These are phyloP conservation scores for Heteromormyrus szaboi DNA, from an alignment of 2,797 vertebrate species.

Conservation along the genomic window DNA sequence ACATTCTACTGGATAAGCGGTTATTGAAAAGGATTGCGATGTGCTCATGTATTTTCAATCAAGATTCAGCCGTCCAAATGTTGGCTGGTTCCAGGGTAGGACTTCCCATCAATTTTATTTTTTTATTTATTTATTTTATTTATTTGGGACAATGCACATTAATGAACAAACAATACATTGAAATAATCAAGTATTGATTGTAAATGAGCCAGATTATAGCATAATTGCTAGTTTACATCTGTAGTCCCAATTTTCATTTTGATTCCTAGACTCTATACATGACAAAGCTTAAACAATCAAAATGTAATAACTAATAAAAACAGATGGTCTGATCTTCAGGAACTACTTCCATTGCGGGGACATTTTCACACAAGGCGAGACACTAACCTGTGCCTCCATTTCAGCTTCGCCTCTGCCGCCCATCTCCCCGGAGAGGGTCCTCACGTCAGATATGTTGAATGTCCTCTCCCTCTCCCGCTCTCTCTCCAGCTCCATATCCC, in stretches of 20 bases:
- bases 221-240: too few species aligned
- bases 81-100: not conserved
- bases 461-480: constrained; percentile 57
- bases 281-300: not conserved
- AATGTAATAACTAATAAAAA: not conserved
- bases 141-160: too few species aligned
- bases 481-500: constrained; percentile 48
- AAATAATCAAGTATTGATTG: too few species aligned
- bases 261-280: not conserved
- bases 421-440: constrained; percentile 69
- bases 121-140: too few species aligned
- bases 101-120: not conserved
- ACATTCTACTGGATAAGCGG: not conserved
- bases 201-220: too few species aligned
- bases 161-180: too few species aligned
- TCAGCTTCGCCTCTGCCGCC: constrained; percentile 43
- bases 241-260: not conserved
- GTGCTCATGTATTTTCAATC: not conserved
- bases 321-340: not conserved
- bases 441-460: constrained; percentile 77
- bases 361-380: constrained; percentile 28
- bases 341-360: not conserved
- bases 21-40: not conserved
- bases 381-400: constrained; percentile 71
- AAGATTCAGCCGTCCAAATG: not conserved